Percentiles rank a stretch among this genome's conserved stretches.
These are phyloP conservation scores for Trachemys scripta DNA, from an alignment of 2,113 vertebrate species.

Conservation along the genomic window DNA sequence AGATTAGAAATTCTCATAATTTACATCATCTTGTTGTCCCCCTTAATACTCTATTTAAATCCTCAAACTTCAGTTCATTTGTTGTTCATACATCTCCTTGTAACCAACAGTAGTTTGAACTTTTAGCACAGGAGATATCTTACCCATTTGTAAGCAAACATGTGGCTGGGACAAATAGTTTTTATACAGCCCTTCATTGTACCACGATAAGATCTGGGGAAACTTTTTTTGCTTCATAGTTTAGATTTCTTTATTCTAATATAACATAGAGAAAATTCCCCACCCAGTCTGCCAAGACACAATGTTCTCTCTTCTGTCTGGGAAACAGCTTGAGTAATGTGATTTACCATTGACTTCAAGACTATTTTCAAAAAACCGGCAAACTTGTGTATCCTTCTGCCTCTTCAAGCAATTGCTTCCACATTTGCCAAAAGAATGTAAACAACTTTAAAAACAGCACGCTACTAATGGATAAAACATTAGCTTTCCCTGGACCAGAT, in stretches of 20 bases:
- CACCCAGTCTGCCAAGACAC: conserved; percentile 71
- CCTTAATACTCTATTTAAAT: not conserved
- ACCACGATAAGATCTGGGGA: conserved; percentile 79
- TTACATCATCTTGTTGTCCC: not conserved
- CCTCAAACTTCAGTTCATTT: conserved; percentile 36
- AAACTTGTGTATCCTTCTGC: conserved; percentile 50
- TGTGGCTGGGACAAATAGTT: conserved; percentile 58
- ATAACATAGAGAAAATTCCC: conserved; percentile 69
- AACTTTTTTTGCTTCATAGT: conserved; percentile 20
- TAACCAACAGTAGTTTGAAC: conserved; percentile 65
- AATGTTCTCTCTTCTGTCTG: conserved; percentile 72
- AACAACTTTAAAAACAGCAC: conserved; percentile 53
- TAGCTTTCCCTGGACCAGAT: conserved; percentile 14
- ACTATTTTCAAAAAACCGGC: conserved; percentile 51
- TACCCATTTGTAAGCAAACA: conserved; percentile 67
- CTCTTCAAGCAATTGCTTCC: conserved; percentile 36
- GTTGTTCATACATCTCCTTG: conserved; percentile 37
- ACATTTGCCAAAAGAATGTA: conserved; percentile 54
- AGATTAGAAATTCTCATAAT: not conserved
- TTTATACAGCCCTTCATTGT: conserved; percentile 55
- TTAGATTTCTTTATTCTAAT: conserved; percentile 78
- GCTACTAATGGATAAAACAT: conserved; percentile 68
- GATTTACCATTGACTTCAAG: conserved; percentile 58
- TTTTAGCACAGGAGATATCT: conserved; percentile 62
- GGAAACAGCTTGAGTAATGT: conserved; percentile 66